These are phyloP conservation scores for Chrysochloris asiatica DNA, from an alignment of 2,113 vertebrate species.

Conservation along the genomic window DNA sequence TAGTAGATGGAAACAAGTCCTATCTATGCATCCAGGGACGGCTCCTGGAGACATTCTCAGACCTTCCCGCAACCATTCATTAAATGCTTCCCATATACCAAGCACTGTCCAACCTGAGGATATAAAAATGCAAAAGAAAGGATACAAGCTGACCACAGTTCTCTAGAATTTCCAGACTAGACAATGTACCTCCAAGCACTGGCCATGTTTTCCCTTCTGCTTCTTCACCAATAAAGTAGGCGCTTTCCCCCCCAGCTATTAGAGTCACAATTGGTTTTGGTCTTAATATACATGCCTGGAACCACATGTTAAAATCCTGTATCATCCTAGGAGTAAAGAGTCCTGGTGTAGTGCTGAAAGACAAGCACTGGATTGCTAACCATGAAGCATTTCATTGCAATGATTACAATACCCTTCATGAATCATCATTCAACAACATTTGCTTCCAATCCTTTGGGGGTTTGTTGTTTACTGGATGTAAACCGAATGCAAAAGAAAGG, in stretches of 20 bases:
- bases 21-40: background rate
- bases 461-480: too few species aligned
- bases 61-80: background rate
- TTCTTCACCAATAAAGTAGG: background rate
- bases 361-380: too few species aligned
- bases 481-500: background rate
- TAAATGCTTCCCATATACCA: background rate
- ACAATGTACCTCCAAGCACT: too few species aligned
- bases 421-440: too few species aligned
- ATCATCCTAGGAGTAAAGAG: background rate
- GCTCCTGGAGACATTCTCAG: background rate
- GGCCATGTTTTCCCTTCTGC: background rate
- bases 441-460: too few species aligned
- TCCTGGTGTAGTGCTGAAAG: too few species aligned
- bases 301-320: background rate
- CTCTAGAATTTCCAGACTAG: background rate
- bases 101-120: background rate
- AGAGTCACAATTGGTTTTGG: background rate
- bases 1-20: background rate
- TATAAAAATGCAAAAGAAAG: background rate
- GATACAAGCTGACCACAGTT: background rate
- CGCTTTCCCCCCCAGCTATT: background rate
- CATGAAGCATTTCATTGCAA: too few species aligned
- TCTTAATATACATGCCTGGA: background rate
- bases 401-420: too few species aligned